phyloP scores from a whole-genome alignment of 2,797 vertebrate species.

The Silurus lanzhouensis region DNA sequence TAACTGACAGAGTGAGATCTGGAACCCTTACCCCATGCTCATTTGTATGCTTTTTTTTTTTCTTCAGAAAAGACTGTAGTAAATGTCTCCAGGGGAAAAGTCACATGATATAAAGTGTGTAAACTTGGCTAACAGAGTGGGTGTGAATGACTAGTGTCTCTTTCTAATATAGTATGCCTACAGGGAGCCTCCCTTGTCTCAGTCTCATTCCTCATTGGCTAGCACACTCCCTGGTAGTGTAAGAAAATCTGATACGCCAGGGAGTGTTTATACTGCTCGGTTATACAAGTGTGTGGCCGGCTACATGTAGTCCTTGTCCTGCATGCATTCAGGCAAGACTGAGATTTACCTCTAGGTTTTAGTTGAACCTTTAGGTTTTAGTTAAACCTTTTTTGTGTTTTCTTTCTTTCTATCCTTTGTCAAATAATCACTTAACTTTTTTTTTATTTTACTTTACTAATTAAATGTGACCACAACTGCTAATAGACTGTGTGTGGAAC shows the following conservation, averaged over 20 bases:
- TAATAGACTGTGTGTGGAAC: constrained; percentile 48
- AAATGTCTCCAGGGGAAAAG: constrained; percentile 52
- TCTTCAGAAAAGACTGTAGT: constrained; percentile 18
- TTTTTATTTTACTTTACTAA: constrained; percentile 11
- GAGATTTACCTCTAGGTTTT: constrained; percentile 48
- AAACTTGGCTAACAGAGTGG: constrained; percentile 56
- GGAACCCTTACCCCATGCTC: neutral
- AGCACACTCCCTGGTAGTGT: constrained; percentile 53
- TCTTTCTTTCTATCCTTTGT: constrained; percentile 33
- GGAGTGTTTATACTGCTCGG: constrained; percentile 59
- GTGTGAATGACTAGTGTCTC: constrained; percentile 48
- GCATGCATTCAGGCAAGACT: constrained; percentile 65
- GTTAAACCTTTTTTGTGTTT: constrained; percentile 9
- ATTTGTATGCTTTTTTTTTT: neutral
- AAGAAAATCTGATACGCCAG: constrained; percentile 45
- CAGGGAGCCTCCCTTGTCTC: constrained; percentile 58
- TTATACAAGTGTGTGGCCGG: constrained; percentile 57
- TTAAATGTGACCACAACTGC: constrained; percentile 50
- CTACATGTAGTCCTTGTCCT: constrained; percentile 57
- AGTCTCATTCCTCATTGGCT: constrained; percentile 59
- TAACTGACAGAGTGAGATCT: constrained; percentile 3
- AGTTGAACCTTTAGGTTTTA: constrained; percentile 30
- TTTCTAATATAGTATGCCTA: constrained; percentile 53
- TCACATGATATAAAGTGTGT: constrained; percentile 65
- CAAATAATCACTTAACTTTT: constrained; percentile 19